Percentiles rank a stretch among this genome's conserved stretches.
Evolutionary conservation across 2,797 vertebrate species (phyloP).

Genomic region (Tenualosa ilisha): DNA sequence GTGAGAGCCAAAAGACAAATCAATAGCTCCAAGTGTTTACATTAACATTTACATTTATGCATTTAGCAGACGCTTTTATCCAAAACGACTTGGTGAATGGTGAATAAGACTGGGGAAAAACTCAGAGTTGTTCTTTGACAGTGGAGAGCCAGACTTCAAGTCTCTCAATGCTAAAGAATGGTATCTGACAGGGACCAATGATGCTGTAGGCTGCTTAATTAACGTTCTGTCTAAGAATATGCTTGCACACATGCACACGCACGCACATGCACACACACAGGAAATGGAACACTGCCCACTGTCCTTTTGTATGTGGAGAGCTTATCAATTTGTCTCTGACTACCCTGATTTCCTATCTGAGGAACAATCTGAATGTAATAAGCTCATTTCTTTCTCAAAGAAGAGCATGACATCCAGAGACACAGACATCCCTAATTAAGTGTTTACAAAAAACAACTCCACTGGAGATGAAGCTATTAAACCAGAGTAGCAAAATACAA

Average conservation of each 20-base stretch:
- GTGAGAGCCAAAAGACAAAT: not conserved
- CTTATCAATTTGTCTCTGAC: not conserved
- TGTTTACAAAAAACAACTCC: not conserved
- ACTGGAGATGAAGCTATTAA: not conserved
- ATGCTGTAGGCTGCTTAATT: too few species aligned
- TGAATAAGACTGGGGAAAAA: not conserved
- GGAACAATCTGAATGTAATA: not conserved
- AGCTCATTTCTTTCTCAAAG: not conserved
- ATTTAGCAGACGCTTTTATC: too few species aligned
- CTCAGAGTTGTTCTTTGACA: too few species aligned
- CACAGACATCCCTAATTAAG: not conserved
- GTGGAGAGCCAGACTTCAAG: not conserved
- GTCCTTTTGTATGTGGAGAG: not conserved
- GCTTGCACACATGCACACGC: too few species aligned
- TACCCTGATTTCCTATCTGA: not conserved
- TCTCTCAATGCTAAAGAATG: not conserved
- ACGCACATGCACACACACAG: slow-evolving; percentile 17
- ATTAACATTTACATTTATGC: too few species aligned
- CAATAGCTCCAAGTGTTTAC: not conserved
- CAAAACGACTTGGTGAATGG: too few species aligned
- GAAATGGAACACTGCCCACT: not conserved
- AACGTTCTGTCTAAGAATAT: not conserved
- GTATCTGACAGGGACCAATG: not conserved
- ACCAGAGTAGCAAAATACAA: not conserved
- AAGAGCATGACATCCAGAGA: not conserved